phyloP scores from a whole-genome alignment of 2,888 invertebrate species.

The Tetanocera ferruginea region DNA sequence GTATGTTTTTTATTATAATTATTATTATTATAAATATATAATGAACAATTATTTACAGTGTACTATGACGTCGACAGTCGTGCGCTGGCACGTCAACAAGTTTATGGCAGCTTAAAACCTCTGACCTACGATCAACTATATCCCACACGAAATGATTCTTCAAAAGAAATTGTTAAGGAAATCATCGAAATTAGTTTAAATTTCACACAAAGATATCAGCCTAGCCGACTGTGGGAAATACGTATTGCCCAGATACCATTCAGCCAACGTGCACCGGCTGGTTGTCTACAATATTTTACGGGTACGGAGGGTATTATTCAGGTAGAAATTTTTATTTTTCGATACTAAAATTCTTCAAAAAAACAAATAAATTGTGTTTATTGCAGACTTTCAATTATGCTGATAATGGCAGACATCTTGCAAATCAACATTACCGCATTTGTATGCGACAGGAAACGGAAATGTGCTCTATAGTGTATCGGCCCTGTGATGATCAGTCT shows the following conservation, averaged over 20 bases:
- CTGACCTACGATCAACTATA: conserved; percentile 50
- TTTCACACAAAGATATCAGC: conserved; percentile 75
- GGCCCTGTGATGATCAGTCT: conserved; percentile 81
- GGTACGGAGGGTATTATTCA: conserved; percentile 73
- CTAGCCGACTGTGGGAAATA: conserved; percentile 84
- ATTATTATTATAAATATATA: too few species aligned
- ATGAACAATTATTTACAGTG: conserved; percentile 52
- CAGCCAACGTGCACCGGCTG: conserved; percentile 81
- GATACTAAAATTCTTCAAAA: not conserved
- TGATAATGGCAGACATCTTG: conserved; percentile 84
- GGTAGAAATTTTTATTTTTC: conserved; percentile 44
- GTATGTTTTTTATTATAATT: conserved; percentile 72
- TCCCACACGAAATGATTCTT: conserved; percentile 46
- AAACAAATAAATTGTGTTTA: not conserved
- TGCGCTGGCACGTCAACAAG: conserved; percentile 56
- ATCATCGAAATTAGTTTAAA: conserved; percentile 69
- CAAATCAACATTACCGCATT: conserved; percentile 82
- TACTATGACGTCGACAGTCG: conserved; percentile 67
- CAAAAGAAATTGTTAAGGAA: conserved; percentile 47
- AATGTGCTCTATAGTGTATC: conserved; percentile 82
- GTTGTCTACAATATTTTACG: conserved; percentile 82
- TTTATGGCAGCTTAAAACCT: conserved; percentile 57
- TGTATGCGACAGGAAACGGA: conserved; percentile 80
- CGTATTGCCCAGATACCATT: conserved; percentile 83
- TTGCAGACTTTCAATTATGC: conserved; percentile 84